A percentile compares a stretch with the other conserved stretches of the same genome.
phyloP scores from a whole-genome alignment of 2,888 invertebrate genomes.

The Terebella lapidaria region DNA sequence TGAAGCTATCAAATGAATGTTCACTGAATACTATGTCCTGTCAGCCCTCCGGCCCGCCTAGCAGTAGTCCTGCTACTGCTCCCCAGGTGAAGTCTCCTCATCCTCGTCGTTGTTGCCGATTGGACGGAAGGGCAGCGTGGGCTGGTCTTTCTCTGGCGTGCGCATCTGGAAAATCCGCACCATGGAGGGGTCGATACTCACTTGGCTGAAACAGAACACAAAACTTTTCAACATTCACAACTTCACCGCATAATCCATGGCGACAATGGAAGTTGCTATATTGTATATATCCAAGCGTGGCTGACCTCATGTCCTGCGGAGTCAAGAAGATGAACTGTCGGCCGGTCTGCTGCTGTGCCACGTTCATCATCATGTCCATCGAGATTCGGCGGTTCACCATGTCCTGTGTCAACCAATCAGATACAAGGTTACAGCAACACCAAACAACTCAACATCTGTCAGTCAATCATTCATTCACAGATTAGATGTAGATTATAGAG shows the following conservation, averaged over 20 bases:
- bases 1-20: no score
- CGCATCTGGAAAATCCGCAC: slow-evolving; percentile 44
- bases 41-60: no score
- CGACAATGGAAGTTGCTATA: no score
- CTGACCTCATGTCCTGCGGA: slow-evolving; percentile 62
- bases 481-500: no score
- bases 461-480: no score
- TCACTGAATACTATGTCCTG: no score
- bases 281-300: not conserved
- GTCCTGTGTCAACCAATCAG: slow-evolving; percentile 60
- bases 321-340: slow-evolving; percentile 84
- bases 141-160: slow-evolving; percentile 36
- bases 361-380: slow-evolving; percentile 71
- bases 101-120: no score
- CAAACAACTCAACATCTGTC: no score
- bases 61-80: no score
- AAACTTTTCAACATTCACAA: not conserved
- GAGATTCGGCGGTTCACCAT: slow-evolving; percentile 75
- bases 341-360: slow-evolving; percentile 64
- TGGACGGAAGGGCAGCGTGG: not conserved
- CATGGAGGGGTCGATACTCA: slow-evolving; percentile 6
- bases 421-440: no score
- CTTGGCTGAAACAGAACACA: not conserved
- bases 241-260: no score
- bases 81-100: no score